phyloP scores from a whole-genome alignment of 1,140 invertebrate species.

The Macrosteles quadrilineatus region DNA sequence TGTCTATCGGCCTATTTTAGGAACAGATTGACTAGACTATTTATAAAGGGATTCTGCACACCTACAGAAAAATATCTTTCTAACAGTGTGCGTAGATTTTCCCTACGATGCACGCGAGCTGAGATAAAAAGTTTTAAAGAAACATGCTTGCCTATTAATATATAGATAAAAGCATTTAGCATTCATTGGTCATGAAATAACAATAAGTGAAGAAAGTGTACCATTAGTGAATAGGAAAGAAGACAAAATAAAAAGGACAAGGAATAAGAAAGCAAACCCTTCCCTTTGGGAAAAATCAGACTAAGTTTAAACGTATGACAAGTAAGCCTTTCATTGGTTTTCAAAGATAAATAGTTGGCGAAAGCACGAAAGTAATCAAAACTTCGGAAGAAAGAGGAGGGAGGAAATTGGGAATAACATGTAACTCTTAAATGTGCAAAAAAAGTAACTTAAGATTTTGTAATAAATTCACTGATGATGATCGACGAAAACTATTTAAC shows the following conservation, averaged over 20 bases:
- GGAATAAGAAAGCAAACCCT: background rate
- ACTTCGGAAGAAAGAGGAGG: background rate
- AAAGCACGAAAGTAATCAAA: background rate
- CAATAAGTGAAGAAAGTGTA: no score
- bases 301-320: background rate
- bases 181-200: no score
- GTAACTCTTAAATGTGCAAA: slow-evolving; percentile 16
- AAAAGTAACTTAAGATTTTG: background rate
- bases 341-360: background rate
- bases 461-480: slow-evolving; percentile 5
- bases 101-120: no score
- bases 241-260: background rate
- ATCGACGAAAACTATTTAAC: background rate
- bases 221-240: no score
- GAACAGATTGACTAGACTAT: no score
- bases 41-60: no score
- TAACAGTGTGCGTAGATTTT: no score
- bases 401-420: background rate
- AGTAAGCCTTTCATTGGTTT: background rate
- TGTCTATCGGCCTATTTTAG: no score
- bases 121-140: no score
- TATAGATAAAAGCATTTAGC: no score
- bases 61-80: no score
- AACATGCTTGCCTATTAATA: no score
- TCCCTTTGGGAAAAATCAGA: background rate